These are phyloP conservation scores for Madoqua kirkii DNA, from an alignment of 2,113 vertebrate genomes.

Conservation along the genomic window DNA sequence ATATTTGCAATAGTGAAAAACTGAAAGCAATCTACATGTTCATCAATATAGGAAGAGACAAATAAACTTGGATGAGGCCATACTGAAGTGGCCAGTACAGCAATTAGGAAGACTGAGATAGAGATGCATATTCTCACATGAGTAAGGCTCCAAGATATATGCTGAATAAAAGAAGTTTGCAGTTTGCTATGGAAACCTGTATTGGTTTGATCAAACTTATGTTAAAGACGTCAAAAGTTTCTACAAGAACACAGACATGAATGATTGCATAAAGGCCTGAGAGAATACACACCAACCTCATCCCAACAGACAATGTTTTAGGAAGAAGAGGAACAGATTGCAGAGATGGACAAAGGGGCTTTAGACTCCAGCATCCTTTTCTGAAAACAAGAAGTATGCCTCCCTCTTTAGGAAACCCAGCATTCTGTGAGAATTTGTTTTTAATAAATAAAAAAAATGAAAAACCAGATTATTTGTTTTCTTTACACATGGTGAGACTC, in stretches of 20 bases:
- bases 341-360: background rate
- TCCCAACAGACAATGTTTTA: background rate
- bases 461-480: background rate
- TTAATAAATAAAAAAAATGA: background rate
- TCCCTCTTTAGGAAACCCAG: background rate
- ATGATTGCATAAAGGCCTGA: background rate
- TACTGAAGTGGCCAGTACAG: background rate
- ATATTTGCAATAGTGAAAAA: background rate
- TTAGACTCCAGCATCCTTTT: background rate
- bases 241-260: background rate
- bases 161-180: background rate
- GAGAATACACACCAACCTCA: too few relatives aligned
- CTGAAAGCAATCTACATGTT: background rate
- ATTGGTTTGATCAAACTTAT: background rate
- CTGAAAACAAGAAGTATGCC: background rate
- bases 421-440: background rate
- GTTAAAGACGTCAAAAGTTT: background rate
- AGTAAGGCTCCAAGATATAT: background rate
- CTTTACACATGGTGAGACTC: background rate
- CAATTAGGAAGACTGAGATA: background rate
- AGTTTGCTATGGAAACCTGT: background rate
- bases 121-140: rapidly evolving
- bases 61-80: background rate
- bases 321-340: background rate
- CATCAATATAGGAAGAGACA: background rate